Base-by-base conservation (phyloP, 2,113 vertebrate genomes). In the Hassar affinis region DNA sequence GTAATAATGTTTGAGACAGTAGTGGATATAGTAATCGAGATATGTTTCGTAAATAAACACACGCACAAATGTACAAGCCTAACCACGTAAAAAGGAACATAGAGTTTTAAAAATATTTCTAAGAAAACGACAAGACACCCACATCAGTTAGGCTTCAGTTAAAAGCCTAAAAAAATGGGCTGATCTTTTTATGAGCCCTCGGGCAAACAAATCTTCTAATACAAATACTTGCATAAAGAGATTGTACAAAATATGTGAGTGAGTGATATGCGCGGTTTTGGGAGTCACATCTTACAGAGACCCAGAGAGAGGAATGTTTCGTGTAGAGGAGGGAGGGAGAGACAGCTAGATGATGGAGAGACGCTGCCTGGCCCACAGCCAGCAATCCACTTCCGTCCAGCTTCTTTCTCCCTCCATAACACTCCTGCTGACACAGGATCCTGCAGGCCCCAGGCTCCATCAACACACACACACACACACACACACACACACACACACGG, bases 361-460 rank as follows among this genome's bases (percentile, higher is more conserved):
- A 90, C 82, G 38, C 35, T 59, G 80, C 72, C 84, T 94, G 93
- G 90, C 90, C 86, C 85, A 87, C 85, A 90, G 93, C 93, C 93
- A 93, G 89, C 72, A 86, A 90, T 93, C 89, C 93, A 93, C 92
- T 94, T 93, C 93, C 91, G 89, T 86, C 71, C 86, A 87, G 89
- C 87, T 89, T 87, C 85, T 79, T 88, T 90, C 90, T 78, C 89
- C 89, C 88, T 87, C 87, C 49, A 49, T 35, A 90, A 84, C 77
- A 89, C 91, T 82, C 68, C 18, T 91, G 91, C 91, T 94, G 92
- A 94, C 91, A 93, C 89, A 90, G 90, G 89, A 93, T 93, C 92
- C 91, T 92, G 92, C 91, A 86, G 88, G 85, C 79, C 86, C 86
- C 81, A 85, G 78, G 81, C 89, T 91, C 90, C 88, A 90, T 89